Evolutionary conservation across 1,140 invertebrate genomes (phyloP), one percentile per base, ranked within the genome.

Genomic region (Calephelis nemesis): DNA sequence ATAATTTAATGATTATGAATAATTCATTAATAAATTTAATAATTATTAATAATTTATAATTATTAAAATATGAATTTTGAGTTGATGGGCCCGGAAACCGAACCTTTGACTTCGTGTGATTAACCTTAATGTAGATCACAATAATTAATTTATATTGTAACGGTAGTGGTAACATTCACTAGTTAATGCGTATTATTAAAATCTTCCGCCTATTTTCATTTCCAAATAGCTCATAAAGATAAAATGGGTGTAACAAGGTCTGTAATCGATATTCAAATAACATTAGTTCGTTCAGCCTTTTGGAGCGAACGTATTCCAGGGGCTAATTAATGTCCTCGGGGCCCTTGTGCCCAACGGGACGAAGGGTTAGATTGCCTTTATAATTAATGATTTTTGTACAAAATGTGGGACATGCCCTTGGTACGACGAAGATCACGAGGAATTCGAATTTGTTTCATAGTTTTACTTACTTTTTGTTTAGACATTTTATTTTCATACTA

Each of bases 331-430:
- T 78, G 69, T 78, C 76, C 74, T 72, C 65, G 71, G 77, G 74
- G 75, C 75, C 50, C 52, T 52, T 39, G 49, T 62, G 69, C 62
- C 60, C 71, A 66, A 67, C 68, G 65, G 67, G 66, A 52, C 67
- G 62, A 69, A 69, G 74, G 75, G 71, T 71, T 76, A 71, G 77
- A 75, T 78, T 75, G 77, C 74, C 71, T 73, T 79, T 68, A 79
- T 82, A 87, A 88, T 88, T 87, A 88, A 87, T 88, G 83, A 86
- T 84, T 82, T 85, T 88, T 87, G 83, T 84, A 78, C 79, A 82
- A 76, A 82, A 76, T 73, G 62, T 69, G 62, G 71, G 67, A 73
- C 71, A 47, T 42, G 50, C 47, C 63, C 47, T 65, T 50, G 39
- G 10, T 76, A 19, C 19, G 19, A 19, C 3, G 19, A 19, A 19